Percentiles rank a stretch among this genome's conserved stretches.
phyloP scores from a whole-genome alignment of 1,140 invertebrate species.

The Eufriesea mexicana region DNA sequence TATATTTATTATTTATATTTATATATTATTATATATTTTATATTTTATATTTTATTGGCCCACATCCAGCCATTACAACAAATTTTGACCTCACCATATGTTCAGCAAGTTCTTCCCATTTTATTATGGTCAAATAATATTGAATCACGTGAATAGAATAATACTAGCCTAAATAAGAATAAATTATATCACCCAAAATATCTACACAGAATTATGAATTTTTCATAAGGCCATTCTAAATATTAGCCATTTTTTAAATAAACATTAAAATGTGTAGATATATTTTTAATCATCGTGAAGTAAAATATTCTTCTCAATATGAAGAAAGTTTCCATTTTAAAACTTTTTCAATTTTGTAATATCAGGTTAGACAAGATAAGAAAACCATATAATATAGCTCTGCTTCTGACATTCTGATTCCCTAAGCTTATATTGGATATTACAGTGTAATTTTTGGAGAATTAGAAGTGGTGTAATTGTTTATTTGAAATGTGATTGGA shows the following conservation, averaged over 20 bases:
- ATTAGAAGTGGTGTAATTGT: no score
- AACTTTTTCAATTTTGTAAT: constrained; percentile 40
- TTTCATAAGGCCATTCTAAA: constrained; percentile 19
- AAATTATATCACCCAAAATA: constrained; percentile 62
- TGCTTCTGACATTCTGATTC: not conserved
- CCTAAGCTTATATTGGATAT: no score
- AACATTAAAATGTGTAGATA: constrained; percentile 37
- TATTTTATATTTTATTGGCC: constrained; percentile 76
- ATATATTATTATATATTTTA: no score
- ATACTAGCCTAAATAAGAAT: constrained; percentile 63
- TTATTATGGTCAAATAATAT: constrained; percentile 45
- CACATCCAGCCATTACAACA: constrained; percentile 76
- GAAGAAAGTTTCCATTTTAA: constrained; percentile 55
- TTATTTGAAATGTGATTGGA: no score
- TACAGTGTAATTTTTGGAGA: no score
- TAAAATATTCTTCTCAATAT: constrained; percentile 43
- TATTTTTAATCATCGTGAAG: constrained; percentile 15
- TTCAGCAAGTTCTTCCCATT: constrained; percentile 56
- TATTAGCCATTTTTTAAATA: constrained; percentile 27
- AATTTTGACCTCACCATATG: constrained; percentile 67
- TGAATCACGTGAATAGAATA: constrained; percentile 61
- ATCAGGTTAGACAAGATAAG: constrained; percentile 31
- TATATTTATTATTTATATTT: no score
- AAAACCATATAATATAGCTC: constrained; percentile 38
- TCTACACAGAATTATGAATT: constrained; percentile 43